phyloP scores from a whole-genome alignment of 2,888 invertebrate species.

The Drosophila phalerata region DNA sequence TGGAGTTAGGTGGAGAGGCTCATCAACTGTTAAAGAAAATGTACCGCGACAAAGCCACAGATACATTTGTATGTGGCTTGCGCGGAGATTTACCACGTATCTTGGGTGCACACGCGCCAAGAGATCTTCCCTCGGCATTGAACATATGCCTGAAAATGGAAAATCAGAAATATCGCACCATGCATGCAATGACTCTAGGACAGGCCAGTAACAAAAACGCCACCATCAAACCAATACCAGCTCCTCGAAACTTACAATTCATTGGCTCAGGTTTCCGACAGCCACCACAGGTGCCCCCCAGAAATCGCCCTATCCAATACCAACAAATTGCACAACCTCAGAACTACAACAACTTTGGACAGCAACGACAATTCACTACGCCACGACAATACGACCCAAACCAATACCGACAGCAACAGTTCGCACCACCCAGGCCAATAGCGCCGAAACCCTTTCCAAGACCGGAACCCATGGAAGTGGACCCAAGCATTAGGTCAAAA shows the following conservation, averaged over 20 bases:
- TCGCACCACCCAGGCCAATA: background rate
- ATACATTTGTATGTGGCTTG: background rate
- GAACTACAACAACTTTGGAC: background rate
- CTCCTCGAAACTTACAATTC: background rate
- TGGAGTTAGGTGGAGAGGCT: conserved; percentile 4
- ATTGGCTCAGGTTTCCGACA: background rate
- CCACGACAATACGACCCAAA: background rate
- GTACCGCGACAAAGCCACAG: conserved; percentile 4
- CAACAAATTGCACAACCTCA: background rate
- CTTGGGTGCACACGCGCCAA: background rate
- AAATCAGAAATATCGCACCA: conserved; percentile 3
- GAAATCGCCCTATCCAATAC: background rate
- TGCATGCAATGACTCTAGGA: background rate
- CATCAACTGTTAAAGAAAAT: background rate
- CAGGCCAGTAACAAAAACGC: background rate
- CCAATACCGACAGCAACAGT: background rate
- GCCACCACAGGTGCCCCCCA: background rate
- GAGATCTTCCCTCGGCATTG: background rate
- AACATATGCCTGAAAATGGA: conserved; percentile 6
- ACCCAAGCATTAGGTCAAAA: background rate
- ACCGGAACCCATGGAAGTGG: conserved; percentile 2
- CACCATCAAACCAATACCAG: background rate
- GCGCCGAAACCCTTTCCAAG: background rate
- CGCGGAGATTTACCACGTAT: background rate
- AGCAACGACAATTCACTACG: background rate